These are phyloP conservation scores for Aspidoscelis tigris DNA, from an alignment of 2,113 vertebrate genomes.

Conservation along the genomic window DNA sequence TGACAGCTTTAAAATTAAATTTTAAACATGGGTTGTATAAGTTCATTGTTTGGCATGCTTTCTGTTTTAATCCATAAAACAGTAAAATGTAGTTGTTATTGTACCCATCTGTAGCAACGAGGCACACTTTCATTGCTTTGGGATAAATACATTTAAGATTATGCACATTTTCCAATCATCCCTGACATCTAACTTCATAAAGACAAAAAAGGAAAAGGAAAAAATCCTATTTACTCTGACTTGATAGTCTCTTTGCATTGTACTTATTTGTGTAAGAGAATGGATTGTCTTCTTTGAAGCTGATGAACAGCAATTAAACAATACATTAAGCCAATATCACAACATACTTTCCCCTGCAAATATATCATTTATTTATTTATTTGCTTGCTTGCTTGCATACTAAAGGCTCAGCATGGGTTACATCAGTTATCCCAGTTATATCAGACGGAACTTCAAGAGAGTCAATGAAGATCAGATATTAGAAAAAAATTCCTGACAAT, in stretches of 20 bases:
- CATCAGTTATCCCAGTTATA: too few species aligned
- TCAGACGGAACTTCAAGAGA: too few species aligned
- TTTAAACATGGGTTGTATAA: conserved; percentile 61
- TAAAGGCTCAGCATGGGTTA: too few species aligned
- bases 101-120: conserved; percentile 63
- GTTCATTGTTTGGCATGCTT: conserved; percentile 68
- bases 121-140: conserved; percentile 65
- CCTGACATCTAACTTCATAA: conserved; percentile 75
- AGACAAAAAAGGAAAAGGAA: conserved; percentile 70
- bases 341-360: background rate
- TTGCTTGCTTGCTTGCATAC: too few species aligned
- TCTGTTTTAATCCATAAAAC: conserved; percentile 70
- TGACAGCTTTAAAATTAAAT: conserved; percentile 69
- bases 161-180: conserved; percentile 71
- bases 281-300: conserved; percentile 59
- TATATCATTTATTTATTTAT: background rate
- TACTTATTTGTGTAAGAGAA: conserved; percentile 66
- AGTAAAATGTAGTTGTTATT: conserved; percentile 66
- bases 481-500: too few species aligned
- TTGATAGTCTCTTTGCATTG: conserved; percentile 56
- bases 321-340: conserved; percentile 36
- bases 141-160: conserved; percentile 75
- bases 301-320: conserved; percentile 49
- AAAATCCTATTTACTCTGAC: conserved; percentile 65
- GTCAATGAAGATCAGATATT: too few species aligned